Base-by-base conservation (phyloP, 1,140 invertebrate species). In the Drosophila sproati region DNA sequence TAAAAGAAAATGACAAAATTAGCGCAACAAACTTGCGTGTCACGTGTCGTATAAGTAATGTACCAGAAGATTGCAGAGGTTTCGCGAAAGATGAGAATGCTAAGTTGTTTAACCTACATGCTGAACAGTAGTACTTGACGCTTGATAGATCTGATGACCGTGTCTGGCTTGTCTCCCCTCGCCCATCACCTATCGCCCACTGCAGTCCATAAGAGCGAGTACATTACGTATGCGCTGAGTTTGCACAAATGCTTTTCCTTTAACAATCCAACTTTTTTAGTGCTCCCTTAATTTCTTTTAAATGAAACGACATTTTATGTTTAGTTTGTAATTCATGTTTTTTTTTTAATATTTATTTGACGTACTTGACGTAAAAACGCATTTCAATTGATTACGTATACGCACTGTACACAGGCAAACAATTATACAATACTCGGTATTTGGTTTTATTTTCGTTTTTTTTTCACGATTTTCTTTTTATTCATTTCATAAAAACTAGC, bases 371-470 rank as follows among this genome's bases (percentile, higher is more conserved):
- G 10, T 43, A 85, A 88, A 89, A 85, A 61, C 67, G 69, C 52
- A 62, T 77, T 74, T 89, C 61, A 59, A 76, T 88, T 75, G 77
- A 83, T 80, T 73, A 68, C 72, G 39, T 74, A 66, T 70, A 57
- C 77, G 70, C 69, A 50, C 43, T 63, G 72, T 73, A 43, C 50
- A 51, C 60, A 48, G 7, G 35, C 64, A 82, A 83, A 80, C 62
- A 80, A 83, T 75, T 66, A 83, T 75, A 71, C 69, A 89, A 89
- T 90, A 80, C 79, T 83, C 68, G 72, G 67, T 77, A 76, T 87
- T 83, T 72, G 56, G 67, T 74, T 72, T 48, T 70, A 56, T 35
- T 47, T 7, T 12, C 6, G 37, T 60, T 34, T 56, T 59, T 59
- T 47, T 50, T 6, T 37, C 12, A 6, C 5, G 45, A 48, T 63